Conservation (phyloP, 2,888 invertebrate species). For the Hipparchia sbordonii region DNA sequence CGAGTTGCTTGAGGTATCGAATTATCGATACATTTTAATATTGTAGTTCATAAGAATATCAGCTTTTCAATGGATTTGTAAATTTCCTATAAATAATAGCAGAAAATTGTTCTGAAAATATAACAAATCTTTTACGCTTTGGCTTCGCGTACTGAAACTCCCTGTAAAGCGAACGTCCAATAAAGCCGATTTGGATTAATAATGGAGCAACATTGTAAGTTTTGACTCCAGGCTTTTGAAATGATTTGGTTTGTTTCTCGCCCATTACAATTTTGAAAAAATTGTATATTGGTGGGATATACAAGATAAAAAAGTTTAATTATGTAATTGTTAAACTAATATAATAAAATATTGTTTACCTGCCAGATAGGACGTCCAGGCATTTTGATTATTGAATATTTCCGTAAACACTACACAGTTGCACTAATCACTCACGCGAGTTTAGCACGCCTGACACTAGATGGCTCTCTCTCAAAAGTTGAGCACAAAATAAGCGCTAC, state of each 20-base stretch:
- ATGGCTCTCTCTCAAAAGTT: conserved; percentile 80
- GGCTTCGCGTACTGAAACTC: too few species aligned
- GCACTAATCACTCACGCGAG: conserved; percentile 60
- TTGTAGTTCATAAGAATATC: conserved; percentile 22
- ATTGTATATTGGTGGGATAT: too few species aligned
- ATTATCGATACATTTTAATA: background rate
- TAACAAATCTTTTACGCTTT: background rate
- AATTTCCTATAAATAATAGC: background rate
- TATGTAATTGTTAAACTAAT: background rate
- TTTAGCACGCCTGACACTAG: conserved; percentile 69
- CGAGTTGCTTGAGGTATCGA: background rate
- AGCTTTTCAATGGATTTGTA: background rate
- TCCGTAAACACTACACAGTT: conserved; percentile 58
- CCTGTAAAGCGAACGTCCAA: too few species aligned
- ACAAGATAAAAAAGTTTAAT: too few species aligned
- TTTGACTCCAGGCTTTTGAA: too few species aligned
- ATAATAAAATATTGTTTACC: conserved; percentile 64
- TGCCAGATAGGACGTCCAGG: conserved; percentile 91
- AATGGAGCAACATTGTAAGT: too few species aligned
- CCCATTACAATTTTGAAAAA: too few species aligned
- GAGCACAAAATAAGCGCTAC: conserved; percentile 77
- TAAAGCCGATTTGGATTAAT: too few species aligned
- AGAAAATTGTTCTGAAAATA: background rate
- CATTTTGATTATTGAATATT: conserved; percentile 74
- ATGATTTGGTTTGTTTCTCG: too few species aligned